Percentiles rank a stretch among this genome's conserved stretches.
phyloP scores from a whole-genome alignment of 2,113 vertebrate species.

The Todiramphus saurophagus region DNA sequence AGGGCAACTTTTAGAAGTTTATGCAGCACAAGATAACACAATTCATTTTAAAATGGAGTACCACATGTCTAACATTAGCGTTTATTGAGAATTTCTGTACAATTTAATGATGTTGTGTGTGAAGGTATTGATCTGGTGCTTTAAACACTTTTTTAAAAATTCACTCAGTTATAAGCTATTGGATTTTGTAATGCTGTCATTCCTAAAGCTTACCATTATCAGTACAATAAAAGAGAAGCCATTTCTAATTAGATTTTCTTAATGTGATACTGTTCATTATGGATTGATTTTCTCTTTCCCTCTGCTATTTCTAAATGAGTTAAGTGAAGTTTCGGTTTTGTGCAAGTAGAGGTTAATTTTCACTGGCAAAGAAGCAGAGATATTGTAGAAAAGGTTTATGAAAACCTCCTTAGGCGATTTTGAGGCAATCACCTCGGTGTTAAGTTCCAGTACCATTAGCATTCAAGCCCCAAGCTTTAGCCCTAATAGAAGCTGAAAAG shows the following conservation, averaged over 20 bases:
- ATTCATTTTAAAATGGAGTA: slow-evolving; percentile 14
- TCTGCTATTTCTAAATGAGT: slow-evolving; percentile 50
- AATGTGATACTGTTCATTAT: slow-evolving; percentile 51
- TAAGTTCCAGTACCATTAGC: slow-evolving; percentile 7
- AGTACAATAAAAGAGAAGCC: slow-evolving; percentile 45
- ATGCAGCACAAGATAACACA: neutral
- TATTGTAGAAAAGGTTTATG: slow-evolving; percentile 41
- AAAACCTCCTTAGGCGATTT: slow-evolving; percentile 36
- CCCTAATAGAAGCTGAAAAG: slow-evolving; percentile 30
- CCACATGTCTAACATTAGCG: neutral
- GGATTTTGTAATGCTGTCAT: slow-evolving; percentile 36
- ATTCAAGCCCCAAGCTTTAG: neutral
- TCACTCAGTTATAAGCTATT: slow-evolving; percentile 30
- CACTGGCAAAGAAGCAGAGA: slow-evolving; percentile 19
- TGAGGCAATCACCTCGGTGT: neutral
- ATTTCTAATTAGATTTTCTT: slow-evolving; percentile 52
- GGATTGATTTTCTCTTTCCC: slow-evolving; percentile 58
- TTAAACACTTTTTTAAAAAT: slow-evolving; percentile 38
- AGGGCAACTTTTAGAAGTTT: neutral
- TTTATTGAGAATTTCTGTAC: slow-evolving; percentile 40
- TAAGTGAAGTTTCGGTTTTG: slow-evolving; percentile 20
- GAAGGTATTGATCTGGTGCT: slow-evolving; percentile 54
- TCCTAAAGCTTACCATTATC: slow-evolving; percentile 44
- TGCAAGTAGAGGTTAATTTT: slow-evolving; percentile 59
- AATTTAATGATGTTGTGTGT: slow-evolving; percentile 15